A percentile compares a stretch with the other conserved stretches of the same genome.
phyloP scores from a whole-genome alignment of 2,113 vertebrate species.

The Sardina pilchardus region DNA sequence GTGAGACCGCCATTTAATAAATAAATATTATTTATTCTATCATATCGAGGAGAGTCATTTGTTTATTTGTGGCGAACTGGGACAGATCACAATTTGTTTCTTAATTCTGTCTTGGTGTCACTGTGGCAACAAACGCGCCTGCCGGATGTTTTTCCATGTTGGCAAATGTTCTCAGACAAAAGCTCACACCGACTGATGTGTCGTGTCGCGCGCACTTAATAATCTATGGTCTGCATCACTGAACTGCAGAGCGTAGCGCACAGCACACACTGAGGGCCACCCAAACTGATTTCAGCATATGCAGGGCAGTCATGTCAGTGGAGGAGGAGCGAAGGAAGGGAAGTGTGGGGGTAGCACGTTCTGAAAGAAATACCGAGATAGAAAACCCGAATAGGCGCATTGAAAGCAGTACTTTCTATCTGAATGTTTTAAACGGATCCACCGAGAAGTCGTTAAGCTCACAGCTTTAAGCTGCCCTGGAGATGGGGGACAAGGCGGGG shows the following conservation, averaged over 20 bases:
- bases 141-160: background rate
- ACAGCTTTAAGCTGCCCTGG: conserved; percentile 57
- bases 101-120: background rate
- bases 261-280: background rate
- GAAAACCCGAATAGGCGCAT: background rate
- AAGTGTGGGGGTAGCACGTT: conserved; percentile 17
- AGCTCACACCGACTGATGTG: background rate
- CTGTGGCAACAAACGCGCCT: background rate
- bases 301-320: conserved; percentile 11
- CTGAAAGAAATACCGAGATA: conserved; percentile 3
- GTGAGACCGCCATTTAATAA: background rate
- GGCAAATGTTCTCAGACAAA: background rate
- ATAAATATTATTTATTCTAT: too few species aligned
- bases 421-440: background rate
- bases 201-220: background rate
- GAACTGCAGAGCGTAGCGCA: background rate
- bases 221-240: background rate
- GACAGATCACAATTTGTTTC: background rate
- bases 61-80: too few species aligned
- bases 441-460: background rate
- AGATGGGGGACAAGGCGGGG: conserved; percentile 71
- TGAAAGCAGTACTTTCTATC: background rate
- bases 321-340: conserved; percentile 14
- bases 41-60: too few species aligned
- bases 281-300: conserved; percentile 8